Evolutionary conservation across 1,140 invertebrate species (phyloP), one percentile per base, ranked within the genome.

Genomic region (Anoplolepis gracilipes): DNA sequence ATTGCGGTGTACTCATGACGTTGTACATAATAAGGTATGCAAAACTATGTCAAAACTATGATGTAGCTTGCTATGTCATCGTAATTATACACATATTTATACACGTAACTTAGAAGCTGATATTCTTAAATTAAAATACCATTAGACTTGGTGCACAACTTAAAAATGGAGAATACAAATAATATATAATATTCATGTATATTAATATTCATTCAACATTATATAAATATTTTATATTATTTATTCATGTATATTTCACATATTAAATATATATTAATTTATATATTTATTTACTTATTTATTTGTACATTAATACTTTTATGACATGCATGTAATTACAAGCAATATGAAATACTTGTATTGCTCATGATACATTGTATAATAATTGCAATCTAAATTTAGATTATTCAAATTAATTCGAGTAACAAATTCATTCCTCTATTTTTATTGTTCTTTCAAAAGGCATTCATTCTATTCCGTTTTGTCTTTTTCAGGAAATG

Each of bases 41-140:
- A 79, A 79, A 79, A n/a, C 33, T 79, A 36, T 69, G 22, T 39
- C n/a, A 28, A 67, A 78, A 78, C 75, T 64, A 46, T 22, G 42
- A 78, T n/a, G 28, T 28, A 79, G 10, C 39, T 19, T 30, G 30
- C 61, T 13, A 13, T 67, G 25, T 77, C 42, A n/a, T 13, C n/a
- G 42, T 72, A 72, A 64, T 77, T n/a, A n/a, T n/a, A n/a, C n/a
- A 28, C 19, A 13, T 67, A 69, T 69, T 79, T 53, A 67, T 28
- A 13, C n/a, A 36, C 33, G 33, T 65, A n/a, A 8, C 5, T 39
- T 22, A n/a, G 19, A 69, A 53, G 13, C 8, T 53, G 19, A 22
- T 69, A 19, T 53, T 36, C 59, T 64, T 77, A 62, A 64, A 64
- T 77, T 46, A 64, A 77, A 77, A 77, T 49, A 6, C 3, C 16